Percentiles rank a stretch among this genome's conserved stretches.
Conservation (phyloP, 2,797 vertebrate species). For the Alectoris magna region DNA sequence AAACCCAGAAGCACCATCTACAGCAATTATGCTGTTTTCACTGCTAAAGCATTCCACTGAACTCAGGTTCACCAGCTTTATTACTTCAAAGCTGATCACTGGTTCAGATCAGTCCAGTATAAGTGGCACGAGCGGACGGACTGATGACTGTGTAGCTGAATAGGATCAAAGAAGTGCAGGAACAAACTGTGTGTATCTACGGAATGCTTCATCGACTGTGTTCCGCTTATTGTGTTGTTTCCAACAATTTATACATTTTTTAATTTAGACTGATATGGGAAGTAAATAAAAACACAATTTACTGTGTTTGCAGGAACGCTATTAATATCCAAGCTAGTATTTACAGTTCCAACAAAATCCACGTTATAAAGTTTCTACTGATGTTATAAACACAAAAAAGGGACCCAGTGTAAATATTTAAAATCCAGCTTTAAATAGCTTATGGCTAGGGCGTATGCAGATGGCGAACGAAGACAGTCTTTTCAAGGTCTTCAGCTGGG, state of each 20-base stretch:
- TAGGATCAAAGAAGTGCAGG: not conserved
- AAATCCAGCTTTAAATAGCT: not conserved
- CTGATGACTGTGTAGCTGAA: not conserved
- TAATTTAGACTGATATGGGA: slow-evolving; percentile 25
- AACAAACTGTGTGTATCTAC: not conserved
- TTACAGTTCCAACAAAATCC: slow-evolving; percentile 19
- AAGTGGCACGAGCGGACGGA: not conserved
- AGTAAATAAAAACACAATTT: slow-evolving; percentile 22
- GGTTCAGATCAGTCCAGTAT: not conserved
- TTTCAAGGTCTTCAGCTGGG: not conserved
- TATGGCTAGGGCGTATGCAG: not conserved
- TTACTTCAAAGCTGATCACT: not conserved
- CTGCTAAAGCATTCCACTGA: not conserved
- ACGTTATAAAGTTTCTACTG: not conserved
- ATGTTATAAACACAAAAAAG: slow-evolving; percentile 11
- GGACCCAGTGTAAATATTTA: slow-evolving; percentile 48
- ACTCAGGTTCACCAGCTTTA: not conserved
- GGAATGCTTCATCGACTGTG: not conserved
- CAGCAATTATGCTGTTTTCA: not conserved
- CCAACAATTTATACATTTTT: not conserved
- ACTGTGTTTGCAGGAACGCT: slow-evolving; percentile 4
- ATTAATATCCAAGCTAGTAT: slow-evolving; percentile 62
- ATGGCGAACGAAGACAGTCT: not conserved
- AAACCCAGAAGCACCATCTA: not conserved
- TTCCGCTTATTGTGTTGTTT: not conserved